Evolutionary conservation across 2,797 vertebrate species (phyloP).

Genomic region (Poecilia gillii): DNA sequence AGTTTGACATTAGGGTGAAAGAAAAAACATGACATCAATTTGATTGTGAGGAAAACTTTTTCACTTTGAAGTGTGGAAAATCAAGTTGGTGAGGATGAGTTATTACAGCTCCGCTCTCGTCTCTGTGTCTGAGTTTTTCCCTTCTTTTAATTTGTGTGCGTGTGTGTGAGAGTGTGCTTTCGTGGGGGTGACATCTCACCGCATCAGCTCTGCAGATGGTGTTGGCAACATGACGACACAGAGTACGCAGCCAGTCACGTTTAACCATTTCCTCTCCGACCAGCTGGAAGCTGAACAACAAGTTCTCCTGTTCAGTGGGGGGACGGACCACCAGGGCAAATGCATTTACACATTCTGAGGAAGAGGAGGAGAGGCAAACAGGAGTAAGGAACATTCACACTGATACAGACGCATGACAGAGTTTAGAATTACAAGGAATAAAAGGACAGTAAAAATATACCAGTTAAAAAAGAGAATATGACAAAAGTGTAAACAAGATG

Average conservation of each 20-base stretch:
- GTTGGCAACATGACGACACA: constrained; percentile 96
- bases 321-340: constrained; percentile 95
- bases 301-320: constrained; percentile 94
- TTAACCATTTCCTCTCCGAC: constrained; percentile 89
- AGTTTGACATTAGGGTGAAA: background rate
- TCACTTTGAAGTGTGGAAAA: background rate
- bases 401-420: background rate
- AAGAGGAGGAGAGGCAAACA: constrained; percentile 7
- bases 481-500: background rate
- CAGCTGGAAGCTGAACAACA: constrained; percentile 97
- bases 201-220: constrained; percentile 96
- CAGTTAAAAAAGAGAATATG: background rate
- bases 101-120: background rate
- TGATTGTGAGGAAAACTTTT: background rate
- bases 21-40: background rate
- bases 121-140: background rate
- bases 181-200: constrained; percentile 79
- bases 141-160: constrained; percentile 7
- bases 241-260: constrained; percentile 88
- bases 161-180: background rate
- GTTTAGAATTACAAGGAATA: background rate
- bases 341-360: constrained; percentile 92
- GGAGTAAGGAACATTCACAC: background rate
- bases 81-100: background rate
- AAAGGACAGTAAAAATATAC: background rate